Evolutionary conservation across 2,797 vertebrate species (phyloP), one percentile per base, ranked within the genome.

Genomic region (Botia kubotai): DNA sequence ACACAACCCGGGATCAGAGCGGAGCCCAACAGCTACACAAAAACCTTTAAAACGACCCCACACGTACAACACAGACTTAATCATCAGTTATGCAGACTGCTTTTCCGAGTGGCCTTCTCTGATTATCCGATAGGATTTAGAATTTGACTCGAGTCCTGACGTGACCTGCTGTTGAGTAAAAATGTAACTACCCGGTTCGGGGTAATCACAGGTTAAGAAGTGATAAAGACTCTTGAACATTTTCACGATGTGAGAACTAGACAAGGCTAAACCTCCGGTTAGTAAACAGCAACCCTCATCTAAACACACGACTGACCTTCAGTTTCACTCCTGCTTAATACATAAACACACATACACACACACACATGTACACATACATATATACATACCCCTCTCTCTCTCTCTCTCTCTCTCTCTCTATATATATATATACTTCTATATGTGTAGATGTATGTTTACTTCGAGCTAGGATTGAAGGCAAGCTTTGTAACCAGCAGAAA

Each of bases 1-100:
- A 67, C 39, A 85, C 76, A 85, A 82, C 58, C 66, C 10, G 79
- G 71, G 85, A 82, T 84, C 70, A 81, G 74, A 86, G 79, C 66
- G 79, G 52, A 58, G 67, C 46, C 16, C 67, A 77, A 86, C 72
- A 75, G 78, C 77, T 83, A 72, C 71, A 60, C 75, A 12, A 77
- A 84, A 86, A 80, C 83, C 4, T 67, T 74, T 43, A 14, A 80
- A 48, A 58, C 1, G 5, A 46, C 52, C 50, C 33, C 60, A 66
- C 77, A 80, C 2, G 4, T 16, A 43, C 69, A 52, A 52, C 46
- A 71, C 10, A 65, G 72, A 52, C 58, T 57, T 50, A 39, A 48
- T 78, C 76, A 78, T 48, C 23, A 5, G 39, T 33, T 33, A 58
- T 19, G 39, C 52, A 0, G 33, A 17, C 33, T 26, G 63, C 67